Base-by-base conservation (phyloP, 92 coral and sea anemone species). In the Umimayanthus kanabou region DNA sequence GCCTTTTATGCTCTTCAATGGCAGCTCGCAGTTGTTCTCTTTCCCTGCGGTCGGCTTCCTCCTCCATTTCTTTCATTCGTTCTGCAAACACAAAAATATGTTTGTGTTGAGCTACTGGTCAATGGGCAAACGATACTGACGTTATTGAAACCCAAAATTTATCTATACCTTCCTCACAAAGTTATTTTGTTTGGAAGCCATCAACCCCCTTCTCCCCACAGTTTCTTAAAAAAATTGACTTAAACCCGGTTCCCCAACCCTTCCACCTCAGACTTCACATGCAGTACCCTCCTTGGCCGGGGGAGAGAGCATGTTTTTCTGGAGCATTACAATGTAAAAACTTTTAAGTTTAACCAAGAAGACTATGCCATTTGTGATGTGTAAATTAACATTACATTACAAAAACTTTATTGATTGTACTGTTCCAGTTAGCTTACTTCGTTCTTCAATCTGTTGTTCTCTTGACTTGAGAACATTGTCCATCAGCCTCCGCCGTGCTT, bases 1-100 rank as follows among this genome's bases (percentile, higher is more conserved):
- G 64, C 43, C 95, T 93, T 76, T 95, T 96, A 89, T 97, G 99
- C 74, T 97, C 99, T 72, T 88, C 91, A 86, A 95, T 94, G 20
- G 98, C 95, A 37, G 87, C 80, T 45, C 88, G 84, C 85, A 95
- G 39, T 80, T 94, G 93, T 77, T 94, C 96, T 83, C 96, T 91
- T 85, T 97, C 99, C 29, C 58, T 43, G 20, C 90, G 85, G 49
- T 97, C 97, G 18, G 93, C 91, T 85, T 94, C 95, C 67, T 90
- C 93, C 28, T 85, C 93, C 55, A 94, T 87, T 87, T 92, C 93
- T 23, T 95, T 92, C 14, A 53, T 92, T 85, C 90, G 94, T 85
- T 91, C 99, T 91, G 45, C 26, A 43, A 78, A 69, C 39, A 61
- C 29, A 26, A 73, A 76, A 14, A 22, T 4, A 13, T 13, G 28